Base-by-base conservation (phyloP, 2,113 vertebrate genomes). In the Triplophysa tibetana region DNA sequence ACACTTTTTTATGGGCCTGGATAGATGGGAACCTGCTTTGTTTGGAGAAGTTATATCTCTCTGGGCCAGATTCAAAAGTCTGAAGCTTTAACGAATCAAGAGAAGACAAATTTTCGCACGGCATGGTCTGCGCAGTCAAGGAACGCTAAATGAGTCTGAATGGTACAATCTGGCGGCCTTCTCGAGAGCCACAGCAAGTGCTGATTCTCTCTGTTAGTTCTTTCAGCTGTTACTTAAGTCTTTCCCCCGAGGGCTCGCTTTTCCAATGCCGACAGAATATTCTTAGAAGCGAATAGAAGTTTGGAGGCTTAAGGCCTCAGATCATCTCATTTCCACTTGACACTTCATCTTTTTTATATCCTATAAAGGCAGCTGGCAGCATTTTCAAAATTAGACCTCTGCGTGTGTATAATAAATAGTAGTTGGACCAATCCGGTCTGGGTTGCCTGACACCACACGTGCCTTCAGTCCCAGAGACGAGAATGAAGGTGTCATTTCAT, bases 171-270 rank as follows among this genome's bases (percentile, higher is more conserved):
- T 70, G 65, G 43, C 58, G 54, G 63, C n/a, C 62, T 78, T 48
- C 61, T 63, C 45, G 17, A 50, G 65, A 81, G 75, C 68, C 52
- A 56, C 76, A 79, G 64, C 62, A 4, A 81, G 83, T 73, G 70
- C 77, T 81, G 62, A 83, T 79, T 81, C 68, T 76, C 74, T 65
- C 75, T 76, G 45, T 67, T 69, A 67, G 48, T 26, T 74, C 65
- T 76, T 83, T 76, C 66, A 76, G 79, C 65, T 62, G 67, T 75
- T 64, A 67, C 84, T 83, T 81, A 85, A 81, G 81, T 80, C 65
- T 45, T 72, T 38, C 62, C 61, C 38, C 66, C 50, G 54, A 75
- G 78, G 67, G 66, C 50, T 60, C 23, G 65, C 64, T 77, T 79
- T 83, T 63, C 64, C 45, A 66, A n/a, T 73, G 72, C 70, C 68